Evolutionary conservation across 1,140 invertebrate species (phyloP).

Genomic region (Asbolus verrucosus): DNA sequence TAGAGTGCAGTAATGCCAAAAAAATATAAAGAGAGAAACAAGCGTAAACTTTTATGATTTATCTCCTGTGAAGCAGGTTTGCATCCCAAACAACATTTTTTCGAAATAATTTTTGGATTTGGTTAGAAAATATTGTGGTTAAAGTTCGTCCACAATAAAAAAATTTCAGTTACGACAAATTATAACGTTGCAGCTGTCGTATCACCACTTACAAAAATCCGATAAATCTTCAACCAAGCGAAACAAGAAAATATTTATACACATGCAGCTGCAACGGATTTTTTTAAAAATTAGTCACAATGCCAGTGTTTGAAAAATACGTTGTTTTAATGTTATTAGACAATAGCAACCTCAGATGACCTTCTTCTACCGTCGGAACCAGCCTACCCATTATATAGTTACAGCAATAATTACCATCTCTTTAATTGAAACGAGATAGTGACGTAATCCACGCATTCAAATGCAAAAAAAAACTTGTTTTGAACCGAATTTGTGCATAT

Average conservation of each 20-base stretch:
- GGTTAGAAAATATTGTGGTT: no score
- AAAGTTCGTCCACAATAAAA: no score
- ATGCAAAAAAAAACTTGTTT: constrained; percentile 7
- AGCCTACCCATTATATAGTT: no score
- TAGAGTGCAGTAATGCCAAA: not conserved
- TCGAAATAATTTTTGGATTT: no score
- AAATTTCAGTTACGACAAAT: no score
- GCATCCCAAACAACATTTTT: not conserved
- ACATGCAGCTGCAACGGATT: constrained; percentile 12
- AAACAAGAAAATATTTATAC: constrained; percentile 8
- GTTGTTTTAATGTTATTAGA: no score
- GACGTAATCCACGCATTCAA: constrained; percentile 4
- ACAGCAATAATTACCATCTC: no score
- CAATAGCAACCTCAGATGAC: no score
- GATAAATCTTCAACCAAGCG: constrained; percentile 3
- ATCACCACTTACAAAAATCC: not conserved
- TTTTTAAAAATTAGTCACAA: no score
- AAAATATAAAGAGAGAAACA: not conserved
- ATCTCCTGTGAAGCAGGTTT: not conserved
- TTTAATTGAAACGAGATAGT: no score
- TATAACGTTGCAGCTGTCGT: constrained; percentile 7
- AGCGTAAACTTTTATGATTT: not conserved
- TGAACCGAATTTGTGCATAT: not conserved
- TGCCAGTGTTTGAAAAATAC: no score
- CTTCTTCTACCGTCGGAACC: no score